Conservation (phyloP, 1,140 invertebrate species). For the Solenopsis fugax region DNA sequence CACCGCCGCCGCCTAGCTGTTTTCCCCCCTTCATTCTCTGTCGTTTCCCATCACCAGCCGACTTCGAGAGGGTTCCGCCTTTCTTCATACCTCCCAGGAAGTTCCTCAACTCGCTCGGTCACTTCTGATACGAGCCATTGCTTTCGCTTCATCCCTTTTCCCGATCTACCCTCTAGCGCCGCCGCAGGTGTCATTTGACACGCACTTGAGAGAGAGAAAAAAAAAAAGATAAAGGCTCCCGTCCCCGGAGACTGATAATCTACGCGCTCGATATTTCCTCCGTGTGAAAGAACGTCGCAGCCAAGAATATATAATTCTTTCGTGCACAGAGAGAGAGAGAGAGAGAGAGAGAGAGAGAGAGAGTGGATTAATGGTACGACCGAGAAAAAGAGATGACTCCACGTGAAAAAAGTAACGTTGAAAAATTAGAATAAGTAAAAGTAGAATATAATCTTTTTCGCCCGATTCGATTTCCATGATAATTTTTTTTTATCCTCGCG, state of each 20-base stretch:
- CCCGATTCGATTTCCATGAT: background rate
- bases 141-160: constrained; percentile 7
- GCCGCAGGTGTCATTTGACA: constrained; percentile 14
- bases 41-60: background rate
- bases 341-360: background rate
- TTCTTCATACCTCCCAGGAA: constrained; percentile 27
- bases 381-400: background rate
- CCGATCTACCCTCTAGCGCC: background rate
- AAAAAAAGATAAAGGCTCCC: constrained; percentile 28
- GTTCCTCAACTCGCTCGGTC: background rate
- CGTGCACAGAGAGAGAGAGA: background rate
- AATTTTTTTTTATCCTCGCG: background rate
- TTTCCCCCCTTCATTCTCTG: constrained; percentile 21
- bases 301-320: constrained; percentile 41
- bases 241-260: constrained; percentile 48
- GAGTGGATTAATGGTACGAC: constrained; percentile 17
- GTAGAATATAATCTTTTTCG: background rate
- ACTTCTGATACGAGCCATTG: constrained; percentile 5
- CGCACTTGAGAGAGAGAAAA: background rate
- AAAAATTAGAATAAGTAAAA: background rate
- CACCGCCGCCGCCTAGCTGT: constrained; percentile 28
- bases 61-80: constrained; percentile 17
- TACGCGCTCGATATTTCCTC: constrained; percentile 40
- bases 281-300: constrained; percentile 12
- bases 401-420: background rate